Evolutionary conservation across 2,797 vertebrate genomes (phyloP).

Genomic region (Phataginus tetradactyla): DNA sequence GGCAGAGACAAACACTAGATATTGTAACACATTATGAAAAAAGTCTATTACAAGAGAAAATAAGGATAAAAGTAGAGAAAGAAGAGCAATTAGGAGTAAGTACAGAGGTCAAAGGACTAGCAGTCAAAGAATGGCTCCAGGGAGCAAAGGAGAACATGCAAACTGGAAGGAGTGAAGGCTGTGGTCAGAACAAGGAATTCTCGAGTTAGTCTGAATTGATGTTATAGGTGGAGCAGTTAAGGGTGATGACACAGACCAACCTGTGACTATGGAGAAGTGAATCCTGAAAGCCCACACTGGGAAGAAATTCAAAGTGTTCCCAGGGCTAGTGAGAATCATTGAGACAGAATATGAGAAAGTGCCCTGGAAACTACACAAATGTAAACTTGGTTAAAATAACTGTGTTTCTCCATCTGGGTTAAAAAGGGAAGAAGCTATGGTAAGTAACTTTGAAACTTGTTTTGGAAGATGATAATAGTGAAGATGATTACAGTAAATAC

Average conservation of each 20-base stretch:
- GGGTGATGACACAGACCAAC: neutral
- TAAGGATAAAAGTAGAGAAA: neutral
- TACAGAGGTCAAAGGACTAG: neutral
- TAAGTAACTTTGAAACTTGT: conserved; percentile 39
- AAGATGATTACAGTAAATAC: conserved; percentile 29
- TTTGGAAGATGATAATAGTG: neutral
- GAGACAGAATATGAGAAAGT: neutral
- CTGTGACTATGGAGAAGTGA: conserved; percentile 6
- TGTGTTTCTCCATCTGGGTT: neutral
- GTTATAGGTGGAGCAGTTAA: conserved; percentile 8
- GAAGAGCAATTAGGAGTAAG: neutral
- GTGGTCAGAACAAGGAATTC: neutral
- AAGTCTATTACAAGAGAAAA: neutral
- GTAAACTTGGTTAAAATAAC: neutral
- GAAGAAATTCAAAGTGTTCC: conserved; percentile 25
- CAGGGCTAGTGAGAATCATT: conserved; percentile 18
- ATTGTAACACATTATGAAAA: conserved; percentile 2
- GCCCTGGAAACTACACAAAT: neutral
- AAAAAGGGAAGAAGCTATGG: conserved; percentile 7
- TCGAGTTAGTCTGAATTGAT: neutral
- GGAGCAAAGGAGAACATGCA: neutral
- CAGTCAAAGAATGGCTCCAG: neutral
- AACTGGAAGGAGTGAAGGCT: neutral
- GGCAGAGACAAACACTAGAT: neutral
- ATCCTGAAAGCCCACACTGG: neutral